Evolutionary conservation across 2,113 vertebrate genomes (phyloP).

Genomic region (Geococcyx californianus): DNA sequence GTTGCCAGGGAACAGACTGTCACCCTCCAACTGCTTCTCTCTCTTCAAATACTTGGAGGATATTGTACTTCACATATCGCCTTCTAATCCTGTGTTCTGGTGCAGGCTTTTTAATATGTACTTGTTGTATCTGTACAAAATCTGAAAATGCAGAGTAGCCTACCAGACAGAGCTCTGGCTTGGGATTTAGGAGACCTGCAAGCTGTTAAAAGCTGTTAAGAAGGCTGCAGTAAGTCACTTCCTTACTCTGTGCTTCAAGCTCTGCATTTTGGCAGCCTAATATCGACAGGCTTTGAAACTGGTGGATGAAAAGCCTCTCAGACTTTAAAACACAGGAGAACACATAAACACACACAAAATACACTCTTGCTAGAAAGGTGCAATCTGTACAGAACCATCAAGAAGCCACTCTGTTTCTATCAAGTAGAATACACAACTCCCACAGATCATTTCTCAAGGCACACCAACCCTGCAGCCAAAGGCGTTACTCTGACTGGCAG

Average conservation of each 20-base stretch:
- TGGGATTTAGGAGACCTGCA: background rate
- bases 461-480: background rate
- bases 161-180: slow-evolving; percentile 43
- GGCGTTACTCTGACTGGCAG: background rate
- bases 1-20: slow-evolving; percentile 69
- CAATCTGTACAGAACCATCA: background rate
- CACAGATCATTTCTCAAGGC: background rate
- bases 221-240: slow-evolving; percentile 37
- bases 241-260: background rate
- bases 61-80: slow-evolving; percentile 4
- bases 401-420: background rate
- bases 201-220: slow-evolving; percentile 44
- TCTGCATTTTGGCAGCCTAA: background rate
- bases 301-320: slow-evolving; percentile 17
- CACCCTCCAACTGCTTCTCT: slow-evolving; percentile 63
- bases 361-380: background rate
- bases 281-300: background rate
- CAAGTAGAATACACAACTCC: background rate
- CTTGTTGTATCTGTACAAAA: slow-evolving; percentile 36
- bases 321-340: background rate
- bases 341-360: background rate
- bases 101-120: slow-evolving; percentile 47
- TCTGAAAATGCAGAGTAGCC: slow-evolving; percentile 49
- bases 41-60: slow-evolving; percentile 45
- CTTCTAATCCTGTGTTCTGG: slow-evolving; percentile 58